Conservation (phyloP, 2,797 vertebrate species). For the Oreochromis grahami region DNA sequence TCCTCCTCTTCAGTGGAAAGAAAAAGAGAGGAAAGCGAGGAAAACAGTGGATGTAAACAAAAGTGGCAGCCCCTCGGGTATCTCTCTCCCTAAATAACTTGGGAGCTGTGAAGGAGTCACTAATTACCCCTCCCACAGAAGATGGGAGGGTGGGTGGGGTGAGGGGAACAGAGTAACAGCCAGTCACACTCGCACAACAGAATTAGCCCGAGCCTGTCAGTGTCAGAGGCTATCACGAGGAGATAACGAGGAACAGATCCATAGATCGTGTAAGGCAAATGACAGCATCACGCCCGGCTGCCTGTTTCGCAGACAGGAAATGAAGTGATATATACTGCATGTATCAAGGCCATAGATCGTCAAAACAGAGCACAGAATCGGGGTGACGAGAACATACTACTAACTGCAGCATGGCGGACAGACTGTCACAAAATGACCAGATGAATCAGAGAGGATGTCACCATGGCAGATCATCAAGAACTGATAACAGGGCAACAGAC, state of each 20-base stretch:
- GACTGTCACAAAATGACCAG: conserved; percentile 64
- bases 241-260: conserved; percentile 63
- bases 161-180: conserved; percentile 20
- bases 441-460: conserved; percentile 71
- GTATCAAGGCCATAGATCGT: conserved; percentile 37
- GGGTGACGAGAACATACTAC: conserved; percentile 56
- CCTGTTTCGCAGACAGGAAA: conserved; percentile 37
- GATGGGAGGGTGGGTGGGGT: background rate
- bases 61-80: conserved; percentile 67
- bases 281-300: conserved; percentile 29
- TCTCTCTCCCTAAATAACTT: conserved; percentile 74
- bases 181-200: conserved; percentile 43
- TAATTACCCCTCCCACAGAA: conserved; percentile 69
- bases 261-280: conserved; percentile 50
- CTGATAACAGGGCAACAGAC: conserved; percentile 54
- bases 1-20: conserved; percentile 33
- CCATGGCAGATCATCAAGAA: conserved; percentile 59
- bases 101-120: conserved; percentile 69
- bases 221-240: conserved; percentile 48
- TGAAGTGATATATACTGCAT: conserved; percentile 42
- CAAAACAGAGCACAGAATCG: conserved; percentile 37
- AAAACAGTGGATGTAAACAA: conserved; percentile 67
- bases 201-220: conserved; percentile 52
- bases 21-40: conserved; percentile 22
- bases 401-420: conserved; percentile 58